These are phyloP conservation scores for Rhinella marina DNA, from an alignment of 2,797 vertebrate species.

Conservation along the genomic window DNA sequence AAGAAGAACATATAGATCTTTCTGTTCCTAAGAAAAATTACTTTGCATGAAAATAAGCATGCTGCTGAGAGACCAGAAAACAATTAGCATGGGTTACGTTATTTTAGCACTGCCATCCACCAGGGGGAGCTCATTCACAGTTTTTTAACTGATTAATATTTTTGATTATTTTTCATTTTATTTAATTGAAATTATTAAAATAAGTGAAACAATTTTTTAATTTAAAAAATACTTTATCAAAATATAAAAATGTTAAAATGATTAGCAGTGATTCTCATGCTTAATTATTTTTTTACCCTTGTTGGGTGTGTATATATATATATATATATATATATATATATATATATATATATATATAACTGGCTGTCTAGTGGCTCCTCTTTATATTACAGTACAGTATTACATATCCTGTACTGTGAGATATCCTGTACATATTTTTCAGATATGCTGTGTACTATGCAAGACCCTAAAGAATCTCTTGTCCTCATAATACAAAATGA, in stretches of 20 bases:
- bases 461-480: too few relatives aligned
- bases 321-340: too few relatives aligned
- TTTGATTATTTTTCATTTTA: not conserved
- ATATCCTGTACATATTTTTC: too few relatives aligned
- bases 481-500: too few relatives aligned
- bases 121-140: conserved; percentile 15
- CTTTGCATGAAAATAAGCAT: conserved; percentile 42
- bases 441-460: too few relatives aligned
- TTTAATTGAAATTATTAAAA: not conserved
- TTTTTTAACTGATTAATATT: conserved; percentile 18
- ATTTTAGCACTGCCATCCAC: not conserved
- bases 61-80: conserved; percentile 33
- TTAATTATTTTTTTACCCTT: too few relatives aligned
- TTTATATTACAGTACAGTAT: too few relatives aligned
- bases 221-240: not conserved
- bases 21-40: conserved; percentile 30
- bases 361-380: too few relatives aligned
- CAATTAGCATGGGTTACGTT: not conserved
- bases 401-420: too few relatives aligned
- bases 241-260: not conserved
- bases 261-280: not conserved
- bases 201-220: not conserved
- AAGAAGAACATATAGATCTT: conserved; percentile 36
- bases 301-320: too few relatives aligned
- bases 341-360: too few relatives aligned